phyloP scores from a whole-genome alignment of 2,113 vertebrate genomes.

The Hylia prasina region DNA sequence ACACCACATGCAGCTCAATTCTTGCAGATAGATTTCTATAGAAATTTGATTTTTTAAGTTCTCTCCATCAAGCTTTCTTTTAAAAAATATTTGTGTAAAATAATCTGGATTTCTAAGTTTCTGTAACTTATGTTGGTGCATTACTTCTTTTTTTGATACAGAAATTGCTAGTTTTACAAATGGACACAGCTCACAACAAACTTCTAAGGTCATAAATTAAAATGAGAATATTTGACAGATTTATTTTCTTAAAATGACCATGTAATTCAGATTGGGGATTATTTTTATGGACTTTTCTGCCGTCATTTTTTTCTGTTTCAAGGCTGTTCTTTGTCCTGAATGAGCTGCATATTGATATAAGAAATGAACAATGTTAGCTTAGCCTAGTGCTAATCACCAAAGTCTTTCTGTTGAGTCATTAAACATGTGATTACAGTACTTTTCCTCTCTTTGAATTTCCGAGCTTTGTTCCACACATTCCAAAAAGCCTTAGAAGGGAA shows the following conservation, averaged over 20 bases:
- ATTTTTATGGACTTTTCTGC: accelerated
- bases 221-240: background rate
- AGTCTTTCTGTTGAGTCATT: background rate
- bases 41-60: background rate
- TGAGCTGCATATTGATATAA: background rate
- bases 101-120: background rate
- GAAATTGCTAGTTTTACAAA: background rate
- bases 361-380: background rate
- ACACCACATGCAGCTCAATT: background rate
- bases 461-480: background rate
- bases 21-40: background rate
- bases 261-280: background rate
- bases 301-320: background rate
- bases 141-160: background rate
- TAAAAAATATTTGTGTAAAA: background rate
- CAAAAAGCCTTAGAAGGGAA: background rate
- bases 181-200: background rate
- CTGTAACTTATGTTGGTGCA: background rate
- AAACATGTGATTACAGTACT: background rate
- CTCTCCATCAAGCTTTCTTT: background rate
- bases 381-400: background rate
- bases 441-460: background rate
- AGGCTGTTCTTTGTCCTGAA: background rate
- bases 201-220: background rate
- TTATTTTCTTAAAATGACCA: background rate